Evolutionary conservation across 2,797 vertebrate genomes (phyloP).

Genomic region (Pelochelys cantorii): DNA sequence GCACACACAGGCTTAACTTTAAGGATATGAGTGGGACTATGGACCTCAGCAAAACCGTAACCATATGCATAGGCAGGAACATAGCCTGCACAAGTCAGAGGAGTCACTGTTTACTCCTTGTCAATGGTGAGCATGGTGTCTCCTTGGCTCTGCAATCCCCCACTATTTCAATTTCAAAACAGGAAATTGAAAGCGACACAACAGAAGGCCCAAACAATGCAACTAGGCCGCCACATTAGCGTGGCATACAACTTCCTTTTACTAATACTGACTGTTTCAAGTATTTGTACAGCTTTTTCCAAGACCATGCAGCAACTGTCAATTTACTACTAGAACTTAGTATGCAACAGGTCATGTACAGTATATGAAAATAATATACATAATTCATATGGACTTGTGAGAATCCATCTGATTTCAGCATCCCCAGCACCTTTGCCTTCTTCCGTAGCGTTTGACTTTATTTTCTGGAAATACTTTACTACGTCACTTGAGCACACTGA

Average conservation of each 20-base stretch:
- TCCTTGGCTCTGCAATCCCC: not conserved
- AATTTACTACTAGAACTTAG: slow-evolving; percentile 43
- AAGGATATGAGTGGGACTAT: not conserved
- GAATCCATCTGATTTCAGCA: not conserved
- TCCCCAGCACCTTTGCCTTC: slow-evolving; percentile 57
- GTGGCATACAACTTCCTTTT: slow-evolving; percentile 53
- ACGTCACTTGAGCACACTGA: slow-evolving; percentile 68
- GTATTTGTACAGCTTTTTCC: slow-evolving; percentile 50
- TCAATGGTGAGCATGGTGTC: not conserved
- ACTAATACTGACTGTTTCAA: slow-evolving; percentile 45
- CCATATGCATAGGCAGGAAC: not conserved
- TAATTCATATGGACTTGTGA: not conserved
- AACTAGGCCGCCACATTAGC: slow-evolving; percentile 19
- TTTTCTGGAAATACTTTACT: slow-evolving; percentile 71
- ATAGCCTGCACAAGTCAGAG: not conserved
- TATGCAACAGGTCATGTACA: slow-evolving; percentile 42
- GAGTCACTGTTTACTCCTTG: not conserved
- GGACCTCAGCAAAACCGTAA: slow-evolving; percentile 15
- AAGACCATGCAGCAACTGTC: slow-evolving; percentile 57
- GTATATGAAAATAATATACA: slow-evolving; percentile 46
- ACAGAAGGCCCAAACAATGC: not conserved
- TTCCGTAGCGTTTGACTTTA: slow-evolving; percentile 68
- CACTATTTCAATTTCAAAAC: not conserved
- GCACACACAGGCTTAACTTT: not conserved
- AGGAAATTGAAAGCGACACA: not conserved